Percentiles rank a stretch among this genome's conserved stretches.
These are phyloP conservation scores for Daubentonia madagascariensis DNA, from an alignment of 2,113 vertebrate species.

Conservation along the genomic window DNA sequence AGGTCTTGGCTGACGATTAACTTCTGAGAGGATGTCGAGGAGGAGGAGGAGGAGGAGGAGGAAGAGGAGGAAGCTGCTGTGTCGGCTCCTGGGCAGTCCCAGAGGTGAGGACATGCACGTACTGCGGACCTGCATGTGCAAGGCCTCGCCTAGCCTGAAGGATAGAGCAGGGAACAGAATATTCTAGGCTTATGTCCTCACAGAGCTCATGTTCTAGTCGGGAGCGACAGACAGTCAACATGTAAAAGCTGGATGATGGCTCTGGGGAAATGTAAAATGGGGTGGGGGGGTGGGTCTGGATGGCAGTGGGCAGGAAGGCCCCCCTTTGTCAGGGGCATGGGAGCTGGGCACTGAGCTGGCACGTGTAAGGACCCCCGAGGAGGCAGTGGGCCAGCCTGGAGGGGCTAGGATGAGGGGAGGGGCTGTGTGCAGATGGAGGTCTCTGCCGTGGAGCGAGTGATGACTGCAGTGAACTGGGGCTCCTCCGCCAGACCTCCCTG, in stretches of 20 bases:
- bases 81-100: background rate
- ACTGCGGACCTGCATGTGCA: background rate
- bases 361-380: background rate
- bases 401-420: background rate
- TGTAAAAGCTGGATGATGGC: background rate
- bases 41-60: too few relatives aligned
- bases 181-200: background rate
- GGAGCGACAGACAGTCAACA: fast-evolving
- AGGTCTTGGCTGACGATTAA: background rate
- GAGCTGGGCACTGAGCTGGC: too few relatives aligned
- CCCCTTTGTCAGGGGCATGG: background rate
- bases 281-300: background rate
- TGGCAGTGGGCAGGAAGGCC: background rate
- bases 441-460: too few relatives aligned
- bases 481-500: background rate
- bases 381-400: background rate
- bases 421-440: too few relatives aligned
- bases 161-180: background rate
- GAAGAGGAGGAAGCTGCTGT: too few relatives aligned
- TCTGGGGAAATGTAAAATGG: background rate
- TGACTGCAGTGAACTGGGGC: too few relatives aligned
- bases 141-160: background rate
- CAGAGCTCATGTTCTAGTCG: background rate
- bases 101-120: background rate
- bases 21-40: background rate